Base-by-base conservation (phyloP, 1,140 invertebrate species). In the Polypedilum pembai region DNA sequence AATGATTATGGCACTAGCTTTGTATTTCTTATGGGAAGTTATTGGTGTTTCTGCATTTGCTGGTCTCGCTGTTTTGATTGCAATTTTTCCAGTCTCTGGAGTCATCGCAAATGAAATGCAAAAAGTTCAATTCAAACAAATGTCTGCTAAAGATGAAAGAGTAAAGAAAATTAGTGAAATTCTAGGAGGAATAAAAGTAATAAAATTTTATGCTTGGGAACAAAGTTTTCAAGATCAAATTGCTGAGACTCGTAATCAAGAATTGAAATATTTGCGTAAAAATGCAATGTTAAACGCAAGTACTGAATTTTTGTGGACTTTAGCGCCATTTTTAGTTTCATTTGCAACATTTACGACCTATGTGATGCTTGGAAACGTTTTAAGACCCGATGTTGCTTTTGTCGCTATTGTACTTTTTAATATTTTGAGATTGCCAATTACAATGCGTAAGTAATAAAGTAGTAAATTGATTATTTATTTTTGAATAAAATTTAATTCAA, bases 371-470 rank as follows among this genome's bases (percentile, higher is more conserved):
- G 73, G 73, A 7, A 40, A 73, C n/a, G 73, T 73, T 7, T n/a
- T 73, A 33, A 73, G 21, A 18, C 10, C 73, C 7, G 7, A n/a
- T 7, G 15, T 18, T 15, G 33, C 93, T 76, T 98, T 98, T 86
- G 95, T 98, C 75, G 93, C 95, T 73, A 85, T 98, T 75, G 92
- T 94, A 79, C 87, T 98, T 76, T 98, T 98, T 86, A 97, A 98
- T 85, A 94, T 98, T 77, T 88, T 98, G 77, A 87, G 94, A 79
- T 94, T 96, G 81, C 94, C 95, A 76, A 85, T 94, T 76, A 91
- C 89, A 78, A 90, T 92, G 88, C 85, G 65, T 69, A 20, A 69
- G 20, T 92, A 82, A 90, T 75, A 63, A 41, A 74, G 33, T 65
- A 73, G n/a, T n/a, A n/a, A 40, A 18, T 15, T 10, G 21, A n/a